Conservation (phyloP, 2,113 vertebrate species). For the Pionites leucogaster region DNA sequence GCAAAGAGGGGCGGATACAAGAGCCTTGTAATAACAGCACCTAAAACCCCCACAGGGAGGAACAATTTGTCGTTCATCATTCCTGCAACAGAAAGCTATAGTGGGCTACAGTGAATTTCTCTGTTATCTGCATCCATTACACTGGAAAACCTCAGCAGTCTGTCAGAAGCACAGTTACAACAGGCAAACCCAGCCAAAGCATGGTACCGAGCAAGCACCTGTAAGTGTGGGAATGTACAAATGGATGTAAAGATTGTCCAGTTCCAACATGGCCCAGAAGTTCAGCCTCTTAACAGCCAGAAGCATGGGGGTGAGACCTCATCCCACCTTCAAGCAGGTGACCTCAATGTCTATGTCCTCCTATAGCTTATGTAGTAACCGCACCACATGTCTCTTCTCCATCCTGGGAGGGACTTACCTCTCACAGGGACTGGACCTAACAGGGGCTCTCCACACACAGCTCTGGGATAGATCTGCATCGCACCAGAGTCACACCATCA, state of each 20-base stretch:
- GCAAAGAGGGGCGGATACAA: neutral
- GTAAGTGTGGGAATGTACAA: neutral
- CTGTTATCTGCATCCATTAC: neutral
- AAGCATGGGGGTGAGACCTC: neutral
- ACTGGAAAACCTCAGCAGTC: neutral
- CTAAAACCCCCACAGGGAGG: neutral
- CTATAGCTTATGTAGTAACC: neutral
- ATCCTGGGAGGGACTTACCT: neutral
- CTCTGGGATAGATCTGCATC: neutral
- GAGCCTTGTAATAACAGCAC: neutral
- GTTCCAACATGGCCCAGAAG: neutral
- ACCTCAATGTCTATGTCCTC: neutral
- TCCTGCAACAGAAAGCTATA: neutral
- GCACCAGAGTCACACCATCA: neutral
- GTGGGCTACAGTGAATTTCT: neutral
- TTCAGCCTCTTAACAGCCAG: neutral
- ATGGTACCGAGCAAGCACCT: fast-evolving
- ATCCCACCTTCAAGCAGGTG: neutral
- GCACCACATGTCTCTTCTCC: neutral
- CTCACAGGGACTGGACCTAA: neutral
- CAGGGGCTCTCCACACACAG: neutral
- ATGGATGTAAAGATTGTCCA: neutral
- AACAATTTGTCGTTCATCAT: neutral
- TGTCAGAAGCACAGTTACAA: neutral
- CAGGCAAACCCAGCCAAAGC: fast-evolving